phyloP scores from a whole-genome alignment of 2,113 vertebrate genomes.

The Mastomys natalensis region DNA sequence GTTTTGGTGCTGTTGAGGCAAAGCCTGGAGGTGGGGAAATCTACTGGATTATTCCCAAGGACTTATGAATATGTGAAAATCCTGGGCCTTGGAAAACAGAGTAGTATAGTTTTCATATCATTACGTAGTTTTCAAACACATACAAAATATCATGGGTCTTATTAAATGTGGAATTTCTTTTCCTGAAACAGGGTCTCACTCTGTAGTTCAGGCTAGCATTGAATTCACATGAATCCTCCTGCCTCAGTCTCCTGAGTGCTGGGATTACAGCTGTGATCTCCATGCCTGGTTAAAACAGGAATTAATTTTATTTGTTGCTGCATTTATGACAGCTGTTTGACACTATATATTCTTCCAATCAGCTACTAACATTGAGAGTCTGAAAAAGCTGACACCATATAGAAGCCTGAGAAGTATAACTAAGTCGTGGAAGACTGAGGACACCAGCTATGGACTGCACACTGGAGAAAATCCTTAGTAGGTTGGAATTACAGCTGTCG shows the following conservation, averaged over 20 bases:
- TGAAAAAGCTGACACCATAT: background rate
- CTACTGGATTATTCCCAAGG: background rate
- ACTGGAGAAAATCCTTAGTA: background rate
- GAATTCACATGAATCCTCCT: background rate
- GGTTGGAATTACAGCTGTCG: background rate
- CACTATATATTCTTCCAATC: background rate
- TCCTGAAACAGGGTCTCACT: background rate
- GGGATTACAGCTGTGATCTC: background rate
- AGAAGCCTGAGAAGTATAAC: background rate
- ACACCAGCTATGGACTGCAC: background rate
- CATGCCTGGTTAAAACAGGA: background rate
- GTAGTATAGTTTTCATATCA: background rate
- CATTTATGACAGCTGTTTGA: background rate
- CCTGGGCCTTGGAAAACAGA: background rate
- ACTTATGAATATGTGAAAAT: background rate
- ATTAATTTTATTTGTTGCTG: conserved; percentile 16
- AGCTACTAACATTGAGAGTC: background rate
- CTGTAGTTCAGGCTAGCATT: background rate
- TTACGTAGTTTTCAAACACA: conserved; percentile 14
- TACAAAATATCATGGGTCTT: background rate
- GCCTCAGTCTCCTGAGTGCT: background rate
- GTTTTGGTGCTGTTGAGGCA: background rate
- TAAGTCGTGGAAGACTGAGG: background rate
- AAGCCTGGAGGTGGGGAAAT: background rate
- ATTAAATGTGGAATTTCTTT: background rate